phyloP scores from a whole-genome alignment of 2,113 vertebrate species.

The Upupa epops region DNA sequence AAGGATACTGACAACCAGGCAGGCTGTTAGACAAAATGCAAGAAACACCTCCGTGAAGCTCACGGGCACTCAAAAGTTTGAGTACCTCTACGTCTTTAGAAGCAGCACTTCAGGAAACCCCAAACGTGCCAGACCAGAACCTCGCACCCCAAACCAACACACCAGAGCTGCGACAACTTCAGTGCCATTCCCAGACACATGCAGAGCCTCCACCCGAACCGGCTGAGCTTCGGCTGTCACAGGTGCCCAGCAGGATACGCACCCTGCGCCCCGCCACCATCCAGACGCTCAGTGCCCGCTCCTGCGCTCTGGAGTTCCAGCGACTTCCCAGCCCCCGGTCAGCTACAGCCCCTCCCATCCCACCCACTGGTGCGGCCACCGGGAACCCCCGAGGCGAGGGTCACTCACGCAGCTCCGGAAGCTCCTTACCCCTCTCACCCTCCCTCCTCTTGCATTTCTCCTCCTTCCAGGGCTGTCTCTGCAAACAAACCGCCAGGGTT shows the following conservation, averaged over 20 bases:
- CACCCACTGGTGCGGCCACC: neutral
- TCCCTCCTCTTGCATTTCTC: slow-evolving; percentile 66
- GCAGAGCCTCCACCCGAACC: neutral
- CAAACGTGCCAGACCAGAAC: neutral
- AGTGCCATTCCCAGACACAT: rapidly evolving
- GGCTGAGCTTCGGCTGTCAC: rapidly evolving
- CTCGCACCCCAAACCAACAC: neutral
- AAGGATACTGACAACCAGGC: neutral
- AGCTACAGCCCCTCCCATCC: neutral
- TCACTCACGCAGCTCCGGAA: slow-evolving; percentile 7
- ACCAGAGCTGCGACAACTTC: neutral
- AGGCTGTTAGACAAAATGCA: neutral
- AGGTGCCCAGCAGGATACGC: neutral
- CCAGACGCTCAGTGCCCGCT: neutral
- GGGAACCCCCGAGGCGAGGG: neutral
- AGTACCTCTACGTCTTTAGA: neutral
- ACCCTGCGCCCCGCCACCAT: neutral
- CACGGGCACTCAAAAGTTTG: neutral
- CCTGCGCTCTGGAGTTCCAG: neutral
- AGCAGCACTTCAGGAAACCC: neutral
- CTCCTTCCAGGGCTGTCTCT: slow-evolving; percentile 59
- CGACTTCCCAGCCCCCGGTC: neutral
- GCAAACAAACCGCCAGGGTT: slow-evolving; percentile 50
- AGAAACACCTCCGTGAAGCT: neutral
- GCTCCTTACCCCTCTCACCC: slow-evolving; percentile 68